Evolutionary conservation across 1,140 invertebrate genomes (phyloP).

Genomic region (Leptopilina clavipes): DNA sequence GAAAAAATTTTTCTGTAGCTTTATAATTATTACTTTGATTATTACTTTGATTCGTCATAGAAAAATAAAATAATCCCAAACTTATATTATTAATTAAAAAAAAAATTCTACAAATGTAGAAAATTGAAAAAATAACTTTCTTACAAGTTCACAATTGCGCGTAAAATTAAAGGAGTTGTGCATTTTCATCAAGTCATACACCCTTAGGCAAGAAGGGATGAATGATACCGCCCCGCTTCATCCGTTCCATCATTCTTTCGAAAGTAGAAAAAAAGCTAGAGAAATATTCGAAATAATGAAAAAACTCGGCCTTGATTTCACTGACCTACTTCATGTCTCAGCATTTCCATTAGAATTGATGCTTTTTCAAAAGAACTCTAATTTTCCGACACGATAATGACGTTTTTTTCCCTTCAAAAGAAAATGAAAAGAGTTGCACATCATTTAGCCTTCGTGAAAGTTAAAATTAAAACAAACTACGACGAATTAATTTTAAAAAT

Average conservation of each 20-base stretch:
- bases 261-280: neutral
- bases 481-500: no score
- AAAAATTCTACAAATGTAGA: neutral
- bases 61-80: no score
- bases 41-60: no score
- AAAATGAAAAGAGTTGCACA: no score
- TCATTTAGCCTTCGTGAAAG: no score
- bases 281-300: slow-evolving; percentile 18
- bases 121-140: neutral
- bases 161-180: slow-evolving; percentile 2
- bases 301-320: slow-evolving; percentile 29
- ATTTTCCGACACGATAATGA: neutral
- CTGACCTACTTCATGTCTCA: slow-evolving; percentile 23
- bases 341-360: neutral
- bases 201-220: neutral
- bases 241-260: slow-evolving; percentile 3
- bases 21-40: no score
- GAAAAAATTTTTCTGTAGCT: no score
- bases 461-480: no score
- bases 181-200: slow-evolving; percentile 1
- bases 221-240: slow-evolving; percentile 1
- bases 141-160: neutral
- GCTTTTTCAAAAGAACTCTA: slow-evolving; percentile 7
- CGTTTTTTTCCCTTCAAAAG: neutral
- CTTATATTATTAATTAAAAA: no score